Evolutionary conservation across 1,140 invertebrate genomes (phyloP), one percentile per base, ranked within the genome.

Genomic region (Bombus breviceps): DNA sequence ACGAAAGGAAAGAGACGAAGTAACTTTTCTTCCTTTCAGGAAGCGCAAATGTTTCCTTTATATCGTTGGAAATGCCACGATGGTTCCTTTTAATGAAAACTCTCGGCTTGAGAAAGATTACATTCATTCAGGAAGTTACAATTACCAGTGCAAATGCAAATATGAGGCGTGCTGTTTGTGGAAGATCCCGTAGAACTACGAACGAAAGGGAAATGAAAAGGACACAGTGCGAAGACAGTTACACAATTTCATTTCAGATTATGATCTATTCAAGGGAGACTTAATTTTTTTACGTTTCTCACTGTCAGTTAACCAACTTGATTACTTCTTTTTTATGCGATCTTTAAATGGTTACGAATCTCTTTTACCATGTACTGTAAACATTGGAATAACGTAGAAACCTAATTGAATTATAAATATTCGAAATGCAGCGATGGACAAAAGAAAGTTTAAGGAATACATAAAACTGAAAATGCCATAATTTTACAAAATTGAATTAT

Each of bases 121-220:
- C 66, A n/a, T 71, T 78, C 75, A 84, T 84, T 71, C 74, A 59
- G 82, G 82, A 84, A 84, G 68, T 84, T 79, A 78, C 43, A 78
- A 84, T 84, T 84, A 78, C 75, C 64, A 78, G 64, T 9, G 66
- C 47, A 59, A 84, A 78, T 84, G 82, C 47, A 85, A 85, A 75
- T 59, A 22, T 41, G 43, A n/a, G 39, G 22, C 22, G 57, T 53
- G 13, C 28, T 66, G 66, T 69, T 79, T 53, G 62, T 53, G n/a
- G 32, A 25, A 68, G 73, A 66, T 57, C 13, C 41, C 62, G 62
- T 22, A 66, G 57, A 43, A 81, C 37, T 78, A 37, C 47, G 15
- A 8, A 12, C 39, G 32, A 66, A 22, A 53, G 39, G 59, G 72
- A 74, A 64, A 53, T 39, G 68, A 73, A 79, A 74, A 28, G 75